Evolutionary conservation across 2,113 vertebrate genomes (phyloP).

Genomic region (Benitochromis conjunctus): DNA sequence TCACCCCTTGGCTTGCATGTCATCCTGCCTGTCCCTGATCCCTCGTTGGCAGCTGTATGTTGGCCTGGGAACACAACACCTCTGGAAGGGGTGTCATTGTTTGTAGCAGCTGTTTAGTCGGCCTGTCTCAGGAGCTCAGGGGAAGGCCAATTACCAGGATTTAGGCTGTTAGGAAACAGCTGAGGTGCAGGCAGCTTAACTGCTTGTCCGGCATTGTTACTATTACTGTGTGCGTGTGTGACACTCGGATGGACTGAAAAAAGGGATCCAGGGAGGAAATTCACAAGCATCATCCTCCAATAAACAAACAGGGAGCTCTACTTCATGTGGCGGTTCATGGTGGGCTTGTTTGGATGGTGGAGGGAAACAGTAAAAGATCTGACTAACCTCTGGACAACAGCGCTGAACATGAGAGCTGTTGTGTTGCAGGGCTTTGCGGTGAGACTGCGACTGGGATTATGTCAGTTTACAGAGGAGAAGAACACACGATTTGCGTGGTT

Average conservation of each 20-base stretch:
- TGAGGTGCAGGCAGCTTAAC: slow-evolving; percentile 34
- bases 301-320: slow-evolving; percentile 50
- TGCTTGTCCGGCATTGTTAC: not conserved
- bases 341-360: slow-evolving; percentile 3
- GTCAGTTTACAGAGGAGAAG: slow-evolving; percentile 8
- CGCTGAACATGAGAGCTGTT: slow-evolving; percentile 11
- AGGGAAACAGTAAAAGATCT: not conserved
- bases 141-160: slow-evolving; percentile 39
- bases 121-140: slow-evolving; percentile 27
- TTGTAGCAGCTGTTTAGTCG: slow-evolving; percentile 48
- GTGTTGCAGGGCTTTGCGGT: slow-evolving; percentile 8
- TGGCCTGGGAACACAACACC: not conserved
- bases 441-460: slow-evolving; percentile 18
- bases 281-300: slow-evolving; percentile 23
- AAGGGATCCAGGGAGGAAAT: slow-evolving; percentile 36
- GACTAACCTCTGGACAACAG: not conserved
- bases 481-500: slow-evolving; percentile 17
- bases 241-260: slow-evolving; percentile 37
- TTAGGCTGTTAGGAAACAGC: slow-evolving; percentile 45
- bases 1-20: not conserved
- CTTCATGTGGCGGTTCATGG: slow-evolving; percentile 12
- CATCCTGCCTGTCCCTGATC: not conserved
- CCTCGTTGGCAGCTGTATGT: slow-evolving; percentile 5
- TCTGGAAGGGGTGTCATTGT: slow-evolving; percentile 38
- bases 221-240: not conserved